Evolutionary conservation across 2,797 vertebrate genomes (phyloP), one percentile per base, ranked within the genome.

Genomic region (Falco biarmicus): DNA sequence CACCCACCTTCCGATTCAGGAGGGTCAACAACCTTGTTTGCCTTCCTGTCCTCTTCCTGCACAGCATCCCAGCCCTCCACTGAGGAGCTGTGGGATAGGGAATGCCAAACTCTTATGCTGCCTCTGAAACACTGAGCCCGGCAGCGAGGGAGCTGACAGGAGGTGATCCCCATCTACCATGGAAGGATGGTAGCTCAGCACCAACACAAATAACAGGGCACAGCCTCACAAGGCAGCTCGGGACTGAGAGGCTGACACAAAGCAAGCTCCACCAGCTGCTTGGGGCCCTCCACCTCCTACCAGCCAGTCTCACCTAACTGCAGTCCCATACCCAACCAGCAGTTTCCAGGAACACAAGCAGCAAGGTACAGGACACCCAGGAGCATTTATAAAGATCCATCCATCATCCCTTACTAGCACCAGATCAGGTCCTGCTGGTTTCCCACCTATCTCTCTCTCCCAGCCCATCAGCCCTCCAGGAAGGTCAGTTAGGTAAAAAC

Each of bases 11-110:
- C 51, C 3, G 2, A 12, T 66, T 20, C 5, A 0, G 65, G 10
- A 82, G 56, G 79, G 50, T 76, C 92, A 91, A 43, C 2, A 71
- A 56, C 75, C 80, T 63, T 64, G 65, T 51, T 79, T 71, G 70
- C 41, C 68, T 94, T 95, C 89, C 96, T 75, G 54, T 6, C 43
- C 90, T 57, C 57, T 94, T 94, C 92, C 95, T 69, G 83, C 65
- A 22, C 3, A 0, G 32, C 4, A 12, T 20, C 45, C 26, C 82
- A 66, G 81, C 64, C 47, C 47, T 61, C 13, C 13, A 1, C 18
- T 0, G 0, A 56, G 56, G 22, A 63, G 61, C 54, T 10, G 37
- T 21, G 5, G 51, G 51, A 41, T 1, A 16, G 34, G 73, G 51
- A 92, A 16, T 1, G 13, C 41, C 4, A 20, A 85, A 26, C 17